These are phyloP conservation scores for Heliothis virescens DNA, from an alignment of 1,140 invertebrate species.

Conservation along the genomic window DNA sequence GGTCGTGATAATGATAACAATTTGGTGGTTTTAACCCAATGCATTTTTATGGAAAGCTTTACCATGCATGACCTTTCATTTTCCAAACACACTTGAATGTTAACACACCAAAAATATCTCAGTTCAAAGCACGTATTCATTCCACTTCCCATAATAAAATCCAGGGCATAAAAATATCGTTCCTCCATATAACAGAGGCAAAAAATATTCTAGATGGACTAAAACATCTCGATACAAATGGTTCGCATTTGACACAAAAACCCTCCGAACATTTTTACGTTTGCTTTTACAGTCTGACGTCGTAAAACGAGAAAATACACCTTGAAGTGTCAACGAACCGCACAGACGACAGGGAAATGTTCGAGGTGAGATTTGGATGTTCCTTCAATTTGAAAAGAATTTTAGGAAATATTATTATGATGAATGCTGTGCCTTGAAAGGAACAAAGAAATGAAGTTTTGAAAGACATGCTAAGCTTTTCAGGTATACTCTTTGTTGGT, in stretches of 20 bases:
- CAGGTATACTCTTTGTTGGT: neutral
- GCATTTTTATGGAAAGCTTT: too few relatives aligned
- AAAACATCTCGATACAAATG: slow-evolving; percentile 10
- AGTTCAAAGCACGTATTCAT: neutral
- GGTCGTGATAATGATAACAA: too few relatives aligned
- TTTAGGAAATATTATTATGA: slow-evolving; percentile 4
- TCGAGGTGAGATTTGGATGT: neutral
- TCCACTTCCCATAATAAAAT: neutral
- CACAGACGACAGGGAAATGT: neutral
- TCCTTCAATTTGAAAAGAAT: neutral
- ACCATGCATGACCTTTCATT: too few relatives aligned
- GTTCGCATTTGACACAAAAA: slow-evolving; percentile 9
- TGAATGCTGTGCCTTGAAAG: neutral
- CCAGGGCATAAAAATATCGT: neutral
- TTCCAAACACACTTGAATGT: too few relatives aligned
- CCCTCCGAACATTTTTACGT: slow-evolving; percentile 14
- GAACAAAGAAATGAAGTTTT: neutral
- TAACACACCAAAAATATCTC: too few relatives aligned
- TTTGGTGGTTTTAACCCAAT: too few relatives aligned
- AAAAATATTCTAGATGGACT: neutral
- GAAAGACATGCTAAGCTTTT: neutral
- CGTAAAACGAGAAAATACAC: slow-evolving; percentile 28
- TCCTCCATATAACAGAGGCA: neutral
- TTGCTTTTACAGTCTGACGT: slow-evolving; percentile 31
- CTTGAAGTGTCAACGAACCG: slow-evolving; percentile 37